A percentile compares a stretch with the other conserved stretches of the same genome.
Conservation (phyloP, 2,797 vertebrate genomes). For the Pantherophis vulpinus region DNA sequence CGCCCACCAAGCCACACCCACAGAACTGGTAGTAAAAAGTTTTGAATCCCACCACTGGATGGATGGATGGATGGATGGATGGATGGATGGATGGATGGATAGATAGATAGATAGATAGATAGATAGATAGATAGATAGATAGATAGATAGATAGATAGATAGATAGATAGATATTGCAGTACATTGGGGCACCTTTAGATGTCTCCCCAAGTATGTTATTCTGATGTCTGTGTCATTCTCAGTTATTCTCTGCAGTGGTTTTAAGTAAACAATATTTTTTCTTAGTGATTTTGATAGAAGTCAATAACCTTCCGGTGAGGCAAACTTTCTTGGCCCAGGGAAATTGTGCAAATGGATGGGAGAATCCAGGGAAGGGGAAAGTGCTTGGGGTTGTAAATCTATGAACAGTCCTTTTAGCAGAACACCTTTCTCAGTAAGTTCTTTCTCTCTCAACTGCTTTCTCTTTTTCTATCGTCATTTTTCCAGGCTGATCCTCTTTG, state of each 20-base stretch:
- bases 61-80: neutral
- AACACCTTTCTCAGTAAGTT: neutral
- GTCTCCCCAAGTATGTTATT: neutral
- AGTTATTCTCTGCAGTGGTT: neutral
- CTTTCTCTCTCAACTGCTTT: neutral
- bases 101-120: neutral
- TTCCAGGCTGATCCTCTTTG: neutral
- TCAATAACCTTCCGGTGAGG: neutral
- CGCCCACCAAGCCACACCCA: too few species aligned
- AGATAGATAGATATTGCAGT: neutral
- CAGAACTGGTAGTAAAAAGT: too few species aligned
- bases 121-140: neutral
- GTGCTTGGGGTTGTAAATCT: neutral
- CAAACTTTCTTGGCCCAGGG: neutral
- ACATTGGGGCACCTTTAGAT: neutral
- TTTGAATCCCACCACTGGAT: too few species aligned
- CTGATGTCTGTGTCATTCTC: neutral
- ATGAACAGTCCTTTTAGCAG: neutral
- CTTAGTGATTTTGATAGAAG: neutral
- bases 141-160: neutral
- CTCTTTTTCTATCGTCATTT: neutral
- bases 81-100: neutral
- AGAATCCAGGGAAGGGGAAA: neutral
- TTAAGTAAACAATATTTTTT: constrained; percentile 1
- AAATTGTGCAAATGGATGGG: neutral